A percentile compares a stretch with the other conserved stretches of the same genome.
Evolutionary conservation across 2,113 vertebrate genomes (phyloP).

Genomic region (Esox niger): DNA sequence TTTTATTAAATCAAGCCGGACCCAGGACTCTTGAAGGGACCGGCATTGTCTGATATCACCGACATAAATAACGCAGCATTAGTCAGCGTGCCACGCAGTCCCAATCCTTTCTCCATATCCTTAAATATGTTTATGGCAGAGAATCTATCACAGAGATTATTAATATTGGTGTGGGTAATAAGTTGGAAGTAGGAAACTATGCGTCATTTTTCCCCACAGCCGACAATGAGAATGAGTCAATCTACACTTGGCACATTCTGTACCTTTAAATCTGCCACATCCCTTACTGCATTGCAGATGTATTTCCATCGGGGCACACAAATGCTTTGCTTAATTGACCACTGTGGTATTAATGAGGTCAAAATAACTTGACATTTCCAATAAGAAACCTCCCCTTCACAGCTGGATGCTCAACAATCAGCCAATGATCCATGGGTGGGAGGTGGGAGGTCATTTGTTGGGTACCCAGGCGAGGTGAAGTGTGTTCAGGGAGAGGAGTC

Average conservation of each 20-base stretch:
- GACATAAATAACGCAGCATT: constrained; percentile 25
- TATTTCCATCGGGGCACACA: constrained; percentile 57
- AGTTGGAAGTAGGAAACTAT: constrained; percentile 32
- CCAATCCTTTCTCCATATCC: constrained; percentile 45
- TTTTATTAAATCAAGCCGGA: constrained; percentile 34
- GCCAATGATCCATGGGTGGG: constrained; percentile 4
- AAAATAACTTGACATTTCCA: constrained; percentile 34
- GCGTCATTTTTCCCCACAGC: constrained; percentile 21
- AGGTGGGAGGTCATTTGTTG: neutral
- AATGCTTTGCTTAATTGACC: constrained; percentile 53
- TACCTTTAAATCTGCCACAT: constrained; percentile 58
- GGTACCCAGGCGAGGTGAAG: neutral
- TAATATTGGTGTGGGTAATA: constrained; percentile 33
- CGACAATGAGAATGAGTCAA: constrained; percentile 34
- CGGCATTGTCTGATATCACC: constrained; percentile 24
- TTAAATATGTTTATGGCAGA: constrained; percentile 47
- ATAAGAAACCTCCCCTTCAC: constrained; percentile 30
- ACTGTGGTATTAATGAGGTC: constrained; percentile 59
- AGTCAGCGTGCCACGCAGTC: constrained; percentile 29
- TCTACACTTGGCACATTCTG: constrained; percentile 34
- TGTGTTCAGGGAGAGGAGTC: constrained; percentile 21
- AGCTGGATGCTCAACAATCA: constrained; percentile 15
- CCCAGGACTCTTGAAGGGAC: constrained; percentile 31
- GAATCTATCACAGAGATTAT: constrained; percentile 53
- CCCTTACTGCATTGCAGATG: constrained; percentile 62